Base-by-base conservation (phyloP, 2,888 invertebrate species). In the Euplagia quadripunctaria region DNA sequence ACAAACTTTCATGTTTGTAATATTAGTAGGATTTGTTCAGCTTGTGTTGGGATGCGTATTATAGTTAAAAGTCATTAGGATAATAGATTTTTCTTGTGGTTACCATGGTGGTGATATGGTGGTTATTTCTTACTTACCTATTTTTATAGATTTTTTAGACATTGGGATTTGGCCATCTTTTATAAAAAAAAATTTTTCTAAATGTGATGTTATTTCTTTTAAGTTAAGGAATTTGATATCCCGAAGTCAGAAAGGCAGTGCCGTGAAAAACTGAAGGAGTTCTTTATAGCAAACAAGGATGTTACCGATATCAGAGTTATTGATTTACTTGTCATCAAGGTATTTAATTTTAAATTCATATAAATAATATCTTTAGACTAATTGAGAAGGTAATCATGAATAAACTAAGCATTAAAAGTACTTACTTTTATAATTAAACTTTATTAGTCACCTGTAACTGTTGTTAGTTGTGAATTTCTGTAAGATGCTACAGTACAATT, bases 241-340 rank as follows among this genome's bases (percentile, higher is more conserved):
- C 98, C 98, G 1, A 97, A 97, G 89, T 96, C 96, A 70, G 97
- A 97, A 73, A 95, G 96, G 42, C 97, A 98, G 80, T 97, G 98
- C 85, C 96, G 97, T 81, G 92, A 89, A 0, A 98, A 98, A 91
- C 90, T 99, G 49, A 97, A 98, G 79, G 98, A 98, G 88, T 93
- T 97, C 87, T 99, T 99, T 89, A 71, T 96, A 68, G 98, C 97
- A 87, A 96, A 99, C 91, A 97, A 97, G 87, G 90, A 98, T 92
- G 97, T 99, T 0, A 97, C 96, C 65, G 99, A 99, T 93, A 96
- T 99, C 76, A 97, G 99, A 88, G 97, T 98, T 52, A 98, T 99
- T 89, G 99, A 99, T 93, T 97, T 99, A 97, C 96, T 99, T 75
- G 98, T 99, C 65, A 97, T 99, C 75, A 99, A 99, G 97, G 99